Base-by-base conservation (phyloP, 2,113 vertebrate species). In the Perca fluviatilis region DNA sequence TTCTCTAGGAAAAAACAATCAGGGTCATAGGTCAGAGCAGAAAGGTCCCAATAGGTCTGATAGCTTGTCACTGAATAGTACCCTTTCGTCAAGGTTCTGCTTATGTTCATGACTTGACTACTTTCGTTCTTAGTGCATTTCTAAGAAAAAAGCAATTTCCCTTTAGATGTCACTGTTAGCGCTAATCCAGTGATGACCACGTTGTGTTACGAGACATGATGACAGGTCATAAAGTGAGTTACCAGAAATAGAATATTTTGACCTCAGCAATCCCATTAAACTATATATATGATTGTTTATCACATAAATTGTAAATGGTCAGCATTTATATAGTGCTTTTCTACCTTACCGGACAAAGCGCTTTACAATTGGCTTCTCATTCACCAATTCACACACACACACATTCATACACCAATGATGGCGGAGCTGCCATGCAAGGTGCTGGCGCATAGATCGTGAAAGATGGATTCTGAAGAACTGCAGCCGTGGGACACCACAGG, bases 71-170 rank as follows among this genome's bases (percentile, higher is more conserved):
- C 18, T 18, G 18, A 33, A 0, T 3, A 51, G 15, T 43, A 4
- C 9, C 11, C 47, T 56, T 57, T 57, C 36, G 18, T 33, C 1
- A n/a, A 11, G 8, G 16, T 70, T 71, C 30, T 74, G 40, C 30
- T 65, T 58, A 27, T 1, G 11, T 9, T 54, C 12, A 33, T 80
- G 11, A 71, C 19, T 18, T 49, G 2, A 71, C 30, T 53, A 7
- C 51, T 76, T 86, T 76, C 33, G 16, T 80, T 75, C n/a, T 83
- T 16, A 15, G 16, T 47, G 33, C 3, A 13, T 18, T 72, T 82
- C 14, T 23, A n/a, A 84, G 51, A 68, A 74, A 56, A 69, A n/a
- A 84, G 43, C 63, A 72, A 51, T 72, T 23, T 36, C 77, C 47
- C 21, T 6, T 30, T 25, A 16, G 23, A 54, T 16, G 2, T 11